These are phyloP conservation scores for Condylura cristata DNA, from an alignment of 2,113 vertebrate species.

Conservation along the genomic window DNA sequence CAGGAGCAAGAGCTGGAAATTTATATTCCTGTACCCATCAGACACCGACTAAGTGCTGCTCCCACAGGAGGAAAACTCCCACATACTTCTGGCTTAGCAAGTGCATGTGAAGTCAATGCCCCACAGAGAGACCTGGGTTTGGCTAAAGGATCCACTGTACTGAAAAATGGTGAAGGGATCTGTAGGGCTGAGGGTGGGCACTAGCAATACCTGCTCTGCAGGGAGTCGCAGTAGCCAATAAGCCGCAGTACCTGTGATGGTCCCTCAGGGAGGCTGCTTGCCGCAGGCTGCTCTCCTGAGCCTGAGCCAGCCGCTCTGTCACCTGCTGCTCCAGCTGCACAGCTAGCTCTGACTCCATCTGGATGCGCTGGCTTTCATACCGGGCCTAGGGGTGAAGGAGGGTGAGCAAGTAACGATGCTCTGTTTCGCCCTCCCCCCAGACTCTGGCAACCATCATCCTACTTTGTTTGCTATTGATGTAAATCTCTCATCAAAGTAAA, in stretches of 20 bases:
- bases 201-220: not conserved
- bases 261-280: constrained; percentile 82
- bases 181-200: not conserved
- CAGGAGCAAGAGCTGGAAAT: not conserved
- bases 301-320: constrained; percentile 78
- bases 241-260: constrained; percentile 85
- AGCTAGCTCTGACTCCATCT: constrained; percentile 86
- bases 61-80: not conserved
- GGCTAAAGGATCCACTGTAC: not conserved
- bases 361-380: constrained; percentile 85
- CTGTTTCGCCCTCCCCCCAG: not conserved
- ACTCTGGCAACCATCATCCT: not conserved
- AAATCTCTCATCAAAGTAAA: constrained; percentile 6
- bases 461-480: not conserved
- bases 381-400: constrained; percentile 77
- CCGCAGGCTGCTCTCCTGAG: constrained; percentile 84
- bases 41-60: not conserved
- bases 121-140: not conserved
- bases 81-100: not conserved
- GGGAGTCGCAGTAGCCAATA: not conserved
- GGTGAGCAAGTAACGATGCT: not conserved
- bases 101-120: not conserved
- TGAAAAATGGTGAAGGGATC: not conserved
- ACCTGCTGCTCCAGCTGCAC: constrained; percentile 85
- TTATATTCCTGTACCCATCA: not conserved